Evolutionary conservation across 2,888 invertebrate species (phyloP).

Genomic region (Andrena dorsata): DNA sequence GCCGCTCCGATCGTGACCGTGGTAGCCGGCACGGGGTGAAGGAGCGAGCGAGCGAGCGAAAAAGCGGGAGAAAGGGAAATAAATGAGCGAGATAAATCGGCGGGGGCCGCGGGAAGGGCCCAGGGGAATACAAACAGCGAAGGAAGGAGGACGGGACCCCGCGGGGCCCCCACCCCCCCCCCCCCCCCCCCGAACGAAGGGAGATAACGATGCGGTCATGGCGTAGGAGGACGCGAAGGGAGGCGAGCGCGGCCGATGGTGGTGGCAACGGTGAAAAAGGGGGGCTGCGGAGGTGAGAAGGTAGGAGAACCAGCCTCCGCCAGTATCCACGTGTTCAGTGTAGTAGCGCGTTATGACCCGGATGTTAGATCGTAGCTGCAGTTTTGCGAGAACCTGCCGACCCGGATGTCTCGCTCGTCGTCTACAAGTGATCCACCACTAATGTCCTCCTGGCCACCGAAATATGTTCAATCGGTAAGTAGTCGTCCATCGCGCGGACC

Average conservation of each 20-base stretch:
- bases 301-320: constrained; percentile 81
- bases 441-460: constrained; percentile 83
- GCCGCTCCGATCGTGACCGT: constrained; percentile 71
- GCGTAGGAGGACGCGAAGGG: constrained; percentile 59
- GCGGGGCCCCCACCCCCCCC: not conserved
- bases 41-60: constrained; percentile 60
- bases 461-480: constrained; percentile 85
- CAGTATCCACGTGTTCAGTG: constrained; percentile 85
- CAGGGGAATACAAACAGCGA: constrained; percentile 57
- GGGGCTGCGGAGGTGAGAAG: constrained; percentile 74
- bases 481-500: constrained; percentile 38
- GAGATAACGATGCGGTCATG: constrained; percentile 32
- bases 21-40: constrained; percentile 56
- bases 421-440: constrained; percentile 77
- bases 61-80: constrained; percentile 66
- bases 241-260: constrained; percentile 65
- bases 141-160: constrained; percentile 49
- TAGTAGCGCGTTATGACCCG: constrained; percentile 85
- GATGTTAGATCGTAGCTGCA: constrained; percentile 85
- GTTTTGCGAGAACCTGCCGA: constrained; percentile 84
- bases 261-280: constrained; percentile 70
- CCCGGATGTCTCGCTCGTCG: constrained; percentile 83
- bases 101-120: constrained; percentile 40
- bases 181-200: not conserved
- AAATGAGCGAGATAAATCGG: constrained; percentile 67